Evolutionary conservation across 2,113 vertebrate species (phyloP).

Genomic region (Triplophysa tibetana): DNA sequence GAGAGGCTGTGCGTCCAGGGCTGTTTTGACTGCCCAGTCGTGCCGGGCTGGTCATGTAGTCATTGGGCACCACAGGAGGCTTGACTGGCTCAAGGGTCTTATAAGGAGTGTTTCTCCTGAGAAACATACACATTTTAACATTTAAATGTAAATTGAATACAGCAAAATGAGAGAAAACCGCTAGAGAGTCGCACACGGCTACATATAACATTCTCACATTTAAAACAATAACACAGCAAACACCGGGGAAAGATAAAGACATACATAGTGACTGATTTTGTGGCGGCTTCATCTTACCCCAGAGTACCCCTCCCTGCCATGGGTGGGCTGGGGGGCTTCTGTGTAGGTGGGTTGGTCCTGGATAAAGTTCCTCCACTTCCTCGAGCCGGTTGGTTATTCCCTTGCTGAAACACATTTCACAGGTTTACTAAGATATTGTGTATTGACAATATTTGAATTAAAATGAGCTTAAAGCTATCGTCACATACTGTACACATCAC

Average conservation of each 20-base stretch:
- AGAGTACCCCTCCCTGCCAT: constrained; percentile 94
- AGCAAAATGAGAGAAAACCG: neutral
- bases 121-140: constrained; percentile 27
- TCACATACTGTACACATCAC: too few relatives aligned
- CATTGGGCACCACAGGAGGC: constrained; percentile 93
- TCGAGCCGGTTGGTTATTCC: constrained; percentile 91
- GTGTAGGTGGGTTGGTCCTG: constrained; percentile 95
- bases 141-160: neutral
- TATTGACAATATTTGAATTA: too few relatives aligned
- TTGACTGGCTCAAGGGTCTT: constrained; percentile 97
- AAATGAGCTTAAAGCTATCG: too few relatives aligned
- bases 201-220: too few relatives aligned
- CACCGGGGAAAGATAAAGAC: neutral
- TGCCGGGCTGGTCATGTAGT: constrained; percentile 99
- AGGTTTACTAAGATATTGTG: neutral
- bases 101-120: constrained; percentile 93
- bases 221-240: neutral
- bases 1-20: constrained; percentile 93
- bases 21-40: constrained; percentile 92
- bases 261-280: neutral
- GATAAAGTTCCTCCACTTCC: constrained; percentile 81
- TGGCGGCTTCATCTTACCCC: constrained; percentile 73
- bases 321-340: constrained; percentile 96
- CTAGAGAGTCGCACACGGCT: neutral
- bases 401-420: constrained; percentile 79